These are phyloP conservation scores for Phymatocera aterrima DNA, from an alignment of 2,888 invertebrate genomes.

Conservation along the genomic window DNA sequence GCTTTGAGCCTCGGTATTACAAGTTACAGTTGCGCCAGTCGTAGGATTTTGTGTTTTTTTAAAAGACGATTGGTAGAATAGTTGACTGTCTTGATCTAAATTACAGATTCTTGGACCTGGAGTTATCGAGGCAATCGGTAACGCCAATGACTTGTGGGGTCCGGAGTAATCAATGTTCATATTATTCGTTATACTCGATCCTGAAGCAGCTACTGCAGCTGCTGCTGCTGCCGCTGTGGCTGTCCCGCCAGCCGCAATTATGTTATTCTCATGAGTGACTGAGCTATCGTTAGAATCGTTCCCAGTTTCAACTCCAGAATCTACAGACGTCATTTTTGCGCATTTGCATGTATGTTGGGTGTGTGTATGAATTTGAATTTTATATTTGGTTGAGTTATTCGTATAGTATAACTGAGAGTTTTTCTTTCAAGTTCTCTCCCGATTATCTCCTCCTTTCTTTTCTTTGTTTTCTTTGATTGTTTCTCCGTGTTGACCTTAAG, in stretches of 20 bases:
- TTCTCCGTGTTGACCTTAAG: too few relatives aligned
- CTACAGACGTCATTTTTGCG: constrained; percentile 75
- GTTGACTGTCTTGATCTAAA: too few relatives aligned
- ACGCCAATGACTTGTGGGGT: constrained; percentile 8
- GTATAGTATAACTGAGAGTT: too few relatives aligned
- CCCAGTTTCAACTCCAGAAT: constrained; percentile 85
- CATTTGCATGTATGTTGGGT: neutral
- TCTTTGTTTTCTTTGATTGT: too few relatives aligned
- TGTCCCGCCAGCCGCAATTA: constrained; percentile 32
- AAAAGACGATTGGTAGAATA: too few relatives aligned
- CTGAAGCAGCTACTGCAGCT: neutral
- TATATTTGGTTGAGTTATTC: neutral
- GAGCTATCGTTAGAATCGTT: constrained; percentile 83
- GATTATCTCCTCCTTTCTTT: too few relatives aligned
- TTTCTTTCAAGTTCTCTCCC: too few relatives aligned
- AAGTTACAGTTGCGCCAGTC: too few relatives aligned
- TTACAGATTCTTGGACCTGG: too few relatives aligned
- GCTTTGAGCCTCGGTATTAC: constrained; percentile 7
- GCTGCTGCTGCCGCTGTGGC: too few relatives aligned
- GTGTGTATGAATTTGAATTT: neutral
- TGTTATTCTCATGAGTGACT: constrained; percentile 57
- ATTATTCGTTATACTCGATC: constrained; percentile 20
- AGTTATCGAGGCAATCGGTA: constrained; percentile 28
- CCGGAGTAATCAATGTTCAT: neutral
- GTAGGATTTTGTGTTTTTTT: too few relatives aligned